Conservation (phyloP, 2,113 vertebrate genomes). For the Elachura formosa region DNA sequence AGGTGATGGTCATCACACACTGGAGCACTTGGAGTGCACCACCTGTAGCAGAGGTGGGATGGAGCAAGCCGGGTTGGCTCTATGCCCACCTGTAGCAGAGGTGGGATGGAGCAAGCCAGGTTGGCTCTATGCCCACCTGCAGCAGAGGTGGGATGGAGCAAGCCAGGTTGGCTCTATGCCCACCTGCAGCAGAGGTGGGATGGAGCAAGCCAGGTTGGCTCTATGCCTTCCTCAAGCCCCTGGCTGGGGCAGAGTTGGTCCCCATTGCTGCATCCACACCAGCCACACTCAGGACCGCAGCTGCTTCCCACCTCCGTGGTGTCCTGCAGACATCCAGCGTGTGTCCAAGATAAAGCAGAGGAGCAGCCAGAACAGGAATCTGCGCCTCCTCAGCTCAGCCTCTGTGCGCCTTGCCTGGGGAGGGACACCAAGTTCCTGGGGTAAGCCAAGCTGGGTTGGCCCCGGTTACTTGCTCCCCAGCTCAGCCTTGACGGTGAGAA, state of each 20-base stretch:
- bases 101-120: not conserved
- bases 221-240: not conserved
- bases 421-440: not conserved
- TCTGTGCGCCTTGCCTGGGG: not conserved
- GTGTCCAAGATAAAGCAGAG: not conserved
- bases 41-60: not conserved
- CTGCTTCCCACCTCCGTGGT: not conserved
- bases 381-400: not conserved
- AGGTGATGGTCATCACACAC: not conserved
- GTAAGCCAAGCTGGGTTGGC: not conserved
- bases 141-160: not conserved
- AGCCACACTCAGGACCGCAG: not conserved
- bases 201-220: not conserved
- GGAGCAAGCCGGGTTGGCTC: not conserved
- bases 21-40: not conserved
- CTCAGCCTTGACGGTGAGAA: not conserved
- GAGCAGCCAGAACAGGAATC: not conserved
- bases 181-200: not conserved
- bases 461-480: no score
- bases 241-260: not conserved
- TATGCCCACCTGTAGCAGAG: fast-evolving
- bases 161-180: not conserved
- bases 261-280: not conserved
- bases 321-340: not conserved
- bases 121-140: not conserved